phyloP scores from a whole-genome alignment of 2,113 vertebrate genomes.

The Anas platyrhynchos region DNA sequence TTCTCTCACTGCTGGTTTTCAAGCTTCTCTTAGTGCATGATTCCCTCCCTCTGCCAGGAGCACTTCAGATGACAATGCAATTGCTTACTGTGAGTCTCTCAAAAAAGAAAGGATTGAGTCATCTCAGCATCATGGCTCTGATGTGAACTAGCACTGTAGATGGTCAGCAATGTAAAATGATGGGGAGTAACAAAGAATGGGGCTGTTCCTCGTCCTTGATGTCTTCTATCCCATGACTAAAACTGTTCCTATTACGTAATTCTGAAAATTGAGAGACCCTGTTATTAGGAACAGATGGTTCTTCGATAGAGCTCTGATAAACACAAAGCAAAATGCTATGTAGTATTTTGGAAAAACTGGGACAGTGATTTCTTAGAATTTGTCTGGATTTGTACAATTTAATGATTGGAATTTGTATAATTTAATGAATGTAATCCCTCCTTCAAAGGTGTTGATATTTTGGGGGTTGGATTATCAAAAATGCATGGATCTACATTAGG shows the following conservation, averaged over 20 bases:
- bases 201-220: background rate
- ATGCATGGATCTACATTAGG: background rate
- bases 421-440: background rate
- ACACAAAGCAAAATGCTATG: background rate
- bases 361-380: background rate
- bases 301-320: background rate
- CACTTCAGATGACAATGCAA: background rate
- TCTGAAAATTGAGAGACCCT: background rate
- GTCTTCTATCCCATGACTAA: background rate
- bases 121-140: background rate
- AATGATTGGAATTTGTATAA: background rate
- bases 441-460: background rate
- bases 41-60: background rate
- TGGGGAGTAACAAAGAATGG: background rate
- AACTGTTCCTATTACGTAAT: background rate
- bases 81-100: background rate
- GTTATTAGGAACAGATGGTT: background rate
- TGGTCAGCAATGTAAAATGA: background rate
- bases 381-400: background rate
- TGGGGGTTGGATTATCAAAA: background rate
- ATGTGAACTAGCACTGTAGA: background rate
- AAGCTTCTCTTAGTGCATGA: background rate
- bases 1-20: background rate
- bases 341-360: background rate
- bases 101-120: background rate